phyloP scores from a whole-genome alignment of 2,113 vertebrate species.

The Podarcis muralis region DNA sequence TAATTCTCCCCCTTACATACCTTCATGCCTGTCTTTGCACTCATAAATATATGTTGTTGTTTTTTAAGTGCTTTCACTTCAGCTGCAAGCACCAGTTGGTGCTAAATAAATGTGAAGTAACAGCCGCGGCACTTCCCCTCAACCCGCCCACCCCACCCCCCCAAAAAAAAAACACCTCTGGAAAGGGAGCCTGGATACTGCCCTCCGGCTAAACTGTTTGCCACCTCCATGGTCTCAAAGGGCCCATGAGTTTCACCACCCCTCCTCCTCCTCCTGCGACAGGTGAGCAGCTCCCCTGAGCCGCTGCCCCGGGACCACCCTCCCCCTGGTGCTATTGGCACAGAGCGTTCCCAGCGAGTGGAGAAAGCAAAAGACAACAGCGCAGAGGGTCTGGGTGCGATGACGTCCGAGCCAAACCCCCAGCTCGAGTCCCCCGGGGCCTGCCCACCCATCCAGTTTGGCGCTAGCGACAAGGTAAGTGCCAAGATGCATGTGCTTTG shows the following conservation, averaged over 20 bases:
- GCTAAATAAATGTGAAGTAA: too few relatives aligned
- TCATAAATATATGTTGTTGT: too few relatives aligned
- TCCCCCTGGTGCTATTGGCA: constrained; percentile 73
- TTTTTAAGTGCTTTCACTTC: too few relatives aligned
- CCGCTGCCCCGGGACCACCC: constrained; percentile 27
- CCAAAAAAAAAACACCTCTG: too few relatives aligned
- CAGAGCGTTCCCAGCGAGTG: constrained; percentile 64
- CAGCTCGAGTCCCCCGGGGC: constrained; percentile 31
- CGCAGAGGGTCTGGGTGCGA: constrained; percentile 20
- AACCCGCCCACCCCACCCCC: too few relatives aligned
- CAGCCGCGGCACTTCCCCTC: too few relatives aligned
- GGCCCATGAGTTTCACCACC: neutral
- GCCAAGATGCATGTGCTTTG: neutral
- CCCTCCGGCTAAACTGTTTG: neutral
- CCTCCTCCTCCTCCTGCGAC: neutral
- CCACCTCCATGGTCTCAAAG: neutral
- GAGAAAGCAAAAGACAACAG: constrained; percentile 48
- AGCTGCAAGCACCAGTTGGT: too few relatives aligned
- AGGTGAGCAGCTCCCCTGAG: neutral
- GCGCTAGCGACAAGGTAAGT: constrained; percentile 66
- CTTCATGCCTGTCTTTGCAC: too few relatives aligned
- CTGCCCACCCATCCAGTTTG: constrained; percentile 63
- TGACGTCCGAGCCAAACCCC: neutral
- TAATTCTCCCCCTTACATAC: too few relatives aligned
- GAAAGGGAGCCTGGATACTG: too few relatives aligned